Percentiles rank a stretch among this genome's conserved stretches.
phyloP scores from a whole-genome alignment of 2,113 vertebrate genomes.

The Brevimyrus niger region DNA sequence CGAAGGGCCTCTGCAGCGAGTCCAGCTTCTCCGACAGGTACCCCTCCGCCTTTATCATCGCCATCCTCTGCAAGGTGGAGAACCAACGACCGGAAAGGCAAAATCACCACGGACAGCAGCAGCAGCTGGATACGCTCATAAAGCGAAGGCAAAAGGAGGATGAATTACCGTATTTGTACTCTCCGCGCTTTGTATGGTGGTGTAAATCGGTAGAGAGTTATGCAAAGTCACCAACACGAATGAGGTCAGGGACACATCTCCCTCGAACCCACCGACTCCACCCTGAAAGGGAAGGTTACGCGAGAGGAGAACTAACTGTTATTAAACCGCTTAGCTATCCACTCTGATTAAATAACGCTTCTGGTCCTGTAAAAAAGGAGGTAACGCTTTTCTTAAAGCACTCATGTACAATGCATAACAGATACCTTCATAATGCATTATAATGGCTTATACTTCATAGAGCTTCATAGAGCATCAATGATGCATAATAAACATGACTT shows the following conservation, averaged over 20 bases:
- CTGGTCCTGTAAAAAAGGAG: neutral
- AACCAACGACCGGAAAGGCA: neutral
- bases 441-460: neutral
- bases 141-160: neutral
- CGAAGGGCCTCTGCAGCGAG: conserved; percentile 29
- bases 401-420: neutral
- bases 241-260: conserved; percentile 53
- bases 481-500: no score
- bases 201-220: conserved; percentile 15
- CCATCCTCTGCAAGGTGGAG: conserved; percentile 18
- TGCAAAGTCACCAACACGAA: conserved; percentile 51
- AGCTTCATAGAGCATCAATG: no score
- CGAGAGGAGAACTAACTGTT: neutral
- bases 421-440: neutral
- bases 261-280: conserved; percentile 40
- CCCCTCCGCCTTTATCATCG: conserved; percentile 22
- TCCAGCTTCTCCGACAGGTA: conserved; percentile 27
- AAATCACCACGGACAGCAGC: neutral
- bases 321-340: neutral
- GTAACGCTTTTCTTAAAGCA: neutral
- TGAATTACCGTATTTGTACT: conserved; percentile 43
- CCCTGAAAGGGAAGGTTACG: conserved; percentile 36
- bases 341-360: neutral
- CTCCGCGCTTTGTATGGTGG: neutral
- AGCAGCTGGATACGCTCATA: neutral